Base-by-base conservation (phyloP, 2,797 vertebrate genomes). In the Nannoperca obscura region DNA sequence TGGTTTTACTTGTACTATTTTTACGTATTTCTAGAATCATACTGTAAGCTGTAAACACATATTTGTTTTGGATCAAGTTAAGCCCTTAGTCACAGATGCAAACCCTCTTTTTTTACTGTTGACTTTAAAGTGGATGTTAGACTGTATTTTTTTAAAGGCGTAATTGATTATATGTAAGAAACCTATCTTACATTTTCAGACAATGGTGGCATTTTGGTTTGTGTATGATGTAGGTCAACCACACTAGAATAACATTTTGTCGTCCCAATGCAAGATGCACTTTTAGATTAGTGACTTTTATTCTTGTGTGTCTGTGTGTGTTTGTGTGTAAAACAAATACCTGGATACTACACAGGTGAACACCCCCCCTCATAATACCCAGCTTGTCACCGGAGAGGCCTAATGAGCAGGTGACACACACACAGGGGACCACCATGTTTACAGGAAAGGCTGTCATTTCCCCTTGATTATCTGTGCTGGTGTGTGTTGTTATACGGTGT, bases 331-430 rank as follows among this genome's bases (percentile, higher is more conserved):
- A 49, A 76, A 17, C 42, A 46, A 63, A 63, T 20, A 65, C 62
- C 44, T 71, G 68, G 47, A 67, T 81, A 34, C 36, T 59, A 76
- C 53, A 7, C 24, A 73, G 62, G 67, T 82, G 65, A 82, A 67
- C 54, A 64, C 34, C 32, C 65, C 57, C 61, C 24, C 58, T 71
- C 32, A 40, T 86, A 70, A 52, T 70, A 69, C 42, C 40, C 69
- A 49, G 20, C 44, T 42, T 82, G 53, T 63, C 81, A 60, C 74
- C 49, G 46, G 74, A 80, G 70, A 86, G 24, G 40, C 46, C 27
- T 91, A 91, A 87, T 84, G 78, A 90, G 81, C 72, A 71, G 40
- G 62, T 2, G 27, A 60, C 59, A 62, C 47, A 74, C 67, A 75
- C 67, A 75, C 76, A 59, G 47, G 83, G 76, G 79, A 75, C 32